Evolutionary conservation across 2,113 vertebrate genomes (phyloP).

Genomic region (Malurus elegans): DNA sequence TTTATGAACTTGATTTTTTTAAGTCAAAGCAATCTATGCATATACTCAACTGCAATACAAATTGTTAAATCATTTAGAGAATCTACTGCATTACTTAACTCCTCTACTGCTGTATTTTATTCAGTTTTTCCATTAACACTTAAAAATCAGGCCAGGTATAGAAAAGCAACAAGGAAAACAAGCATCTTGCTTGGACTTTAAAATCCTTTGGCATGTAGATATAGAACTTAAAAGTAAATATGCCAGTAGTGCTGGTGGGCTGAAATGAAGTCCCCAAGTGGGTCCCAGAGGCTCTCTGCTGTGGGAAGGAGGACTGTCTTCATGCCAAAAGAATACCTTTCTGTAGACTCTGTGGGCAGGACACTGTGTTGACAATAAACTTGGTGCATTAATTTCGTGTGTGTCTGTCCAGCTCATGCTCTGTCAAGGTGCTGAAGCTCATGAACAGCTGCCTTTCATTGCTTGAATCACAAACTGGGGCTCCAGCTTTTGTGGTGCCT

Average conservation of each 20-base stretch:
- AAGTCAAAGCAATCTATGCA: neutral
- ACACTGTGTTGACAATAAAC: neutral
- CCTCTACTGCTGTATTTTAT: neutral
- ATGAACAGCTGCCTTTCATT: neutral
- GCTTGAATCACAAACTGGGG: neutral
- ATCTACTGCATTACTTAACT: neutral
- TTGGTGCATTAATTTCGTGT: neutral
- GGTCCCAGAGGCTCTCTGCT: neutral
- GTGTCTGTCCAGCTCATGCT: accelerated
- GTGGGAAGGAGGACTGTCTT: neutral
- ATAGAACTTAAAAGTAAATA: neutral
- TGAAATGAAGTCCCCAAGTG: neutral
- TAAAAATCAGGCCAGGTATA: neutral
- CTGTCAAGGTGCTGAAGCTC: neutral
- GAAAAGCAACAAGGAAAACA: neutral
- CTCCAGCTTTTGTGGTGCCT: neutral
- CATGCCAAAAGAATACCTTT: neutral
- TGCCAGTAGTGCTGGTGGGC: neutral
- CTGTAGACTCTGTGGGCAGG: neutral
- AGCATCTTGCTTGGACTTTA: neutral
- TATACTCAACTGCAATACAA: neutral
- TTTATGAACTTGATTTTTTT: neutral
- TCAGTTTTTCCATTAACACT: neutral
- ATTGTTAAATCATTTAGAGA: neutral
- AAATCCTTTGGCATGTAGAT: neutral